These are phyloP conservation scores for Myotis davidii DNA, from an alignment of 2,113 vertebrate genomes.

Conservation along the genomic window DNA sequence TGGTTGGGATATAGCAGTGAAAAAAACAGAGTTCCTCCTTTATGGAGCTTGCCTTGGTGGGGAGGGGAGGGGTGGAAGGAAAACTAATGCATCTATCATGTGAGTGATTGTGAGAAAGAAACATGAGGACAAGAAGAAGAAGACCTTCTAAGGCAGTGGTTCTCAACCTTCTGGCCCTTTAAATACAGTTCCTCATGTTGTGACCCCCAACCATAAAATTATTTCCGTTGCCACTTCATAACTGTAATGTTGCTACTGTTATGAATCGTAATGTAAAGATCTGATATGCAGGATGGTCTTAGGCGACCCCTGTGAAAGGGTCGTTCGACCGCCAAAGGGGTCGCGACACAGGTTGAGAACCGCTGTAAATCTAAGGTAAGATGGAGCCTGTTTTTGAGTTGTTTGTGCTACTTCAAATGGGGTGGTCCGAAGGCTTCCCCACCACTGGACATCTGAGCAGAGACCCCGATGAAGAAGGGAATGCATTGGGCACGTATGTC, in stretches of 20 bases:
- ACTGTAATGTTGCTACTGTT: too few species aligned
- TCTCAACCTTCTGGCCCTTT: too few species aligned
- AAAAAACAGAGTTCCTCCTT: not conserved
- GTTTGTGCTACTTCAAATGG: not conserved
- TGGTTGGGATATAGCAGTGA: not conserved
- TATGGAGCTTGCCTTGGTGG: not conserved
- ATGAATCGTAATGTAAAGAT: too few species aligned
- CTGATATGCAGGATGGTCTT: too few species aligned
- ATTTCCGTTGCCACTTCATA: too few species aligned
- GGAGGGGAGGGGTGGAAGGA: not conserved
- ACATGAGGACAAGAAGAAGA: not conserved
- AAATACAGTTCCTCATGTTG: too few species aligned
- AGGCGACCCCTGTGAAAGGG: too few species aligned
- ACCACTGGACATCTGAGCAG: not conserved
- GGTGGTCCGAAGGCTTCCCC: not conserved
- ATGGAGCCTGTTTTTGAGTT: not conserved
- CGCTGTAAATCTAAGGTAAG: too few species aligned
- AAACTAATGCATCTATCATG: not conserved
- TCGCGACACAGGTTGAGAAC: too few species aligned
- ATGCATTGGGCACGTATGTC: rapidly evolving
- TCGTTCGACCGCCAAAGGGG: too few species aligned
- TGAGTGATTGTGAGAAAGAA: not conserved
- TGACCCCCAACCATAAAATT: too few species aligned
- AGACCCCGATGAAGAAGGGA: not conserved
- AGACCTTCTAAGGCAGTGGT: too few species aligned